These are phyloP conservation scores for Temnopleurus reevesii DNA, from an alignment of 53 echinoderm and acorn worm genomes.

Conservation along the genomic window DNA sequence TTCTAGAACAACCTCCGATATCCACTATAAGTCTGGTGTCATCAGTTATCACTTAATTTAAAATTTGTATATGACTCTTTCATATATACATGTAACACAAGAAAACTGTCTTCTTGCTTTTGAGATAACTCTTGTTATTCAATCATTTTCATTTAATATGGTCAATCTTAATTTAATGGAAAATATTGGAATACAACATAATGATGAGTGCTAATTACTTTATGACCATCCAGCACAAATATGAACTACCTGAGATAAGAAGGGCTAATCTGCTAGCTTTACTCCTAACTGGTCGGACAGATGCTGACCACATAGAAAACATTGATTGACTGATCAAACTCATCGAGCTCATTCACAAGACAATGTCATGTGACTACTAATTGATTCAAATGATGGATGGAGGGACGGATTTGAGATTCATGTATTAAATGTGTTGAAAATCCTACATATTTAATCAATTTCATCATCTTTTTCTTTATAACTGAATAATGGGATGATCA, in stretches of 20 bases:
- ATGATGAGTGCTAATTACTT: constrained; percentile 21
- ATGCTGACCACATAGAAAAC: background rate
- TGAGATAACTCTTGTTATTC: no score
- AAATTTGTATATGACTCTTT: no score
- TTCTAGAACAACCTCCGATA: no score
- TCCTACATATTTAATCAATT: no score
- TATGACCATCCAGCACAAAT: constrained; percentile 24
- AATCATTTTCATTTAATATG: background rate
- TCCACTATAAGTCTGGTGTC: no score
- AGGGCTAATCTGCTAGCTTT: background rate
- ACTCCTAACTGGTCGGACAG: background rate
- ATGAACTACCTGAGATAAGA: background rate
- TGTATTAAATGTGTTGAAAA: no score
- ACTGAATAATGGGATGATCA: no score
- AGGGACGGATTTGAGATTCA: background rate
- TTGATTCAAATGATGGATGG: background rate
- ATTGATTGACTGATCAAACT: background rate
- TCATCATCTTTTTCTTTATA: no score
- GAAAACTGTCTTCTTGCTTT: no score
- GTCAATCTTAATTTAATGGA: background rate
- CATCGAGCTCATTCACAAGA: no score
- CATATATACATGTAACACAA: no score
- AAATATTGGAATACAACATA: background rate
- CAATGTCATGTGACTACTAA: background rate
- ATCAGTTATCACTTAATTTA: no score